phyloP scores from a whole-genome alignment of 2,113 vertebrate genomes.

The Beaufortia kweichowensis region DNA sequence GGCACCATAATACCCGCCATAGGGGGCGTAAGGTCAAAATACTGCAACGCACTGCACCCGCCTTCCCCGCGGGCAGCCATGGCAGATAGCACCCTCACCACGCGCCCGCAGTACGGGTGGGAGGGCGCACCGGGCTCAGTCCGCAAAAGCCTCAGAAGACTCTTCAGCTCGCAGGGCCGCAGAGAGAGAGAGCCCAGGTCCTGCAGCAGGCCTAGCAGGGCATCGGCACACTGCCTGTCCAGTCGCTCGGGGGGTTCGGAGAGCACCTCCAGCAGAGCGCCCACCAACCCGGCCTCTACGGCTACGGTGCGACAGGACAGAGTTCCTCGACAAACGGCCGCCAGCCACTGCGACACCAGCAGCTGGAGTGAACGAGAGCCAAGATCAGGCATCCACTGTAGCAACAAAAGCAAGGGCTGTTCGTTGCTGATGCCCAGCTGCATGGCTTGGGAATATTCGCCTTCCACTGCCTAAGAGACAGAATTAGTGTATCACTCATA shows the following conservation, averaged over 20 bases:
- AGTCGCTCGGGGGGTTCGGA: conserved; percentile 63
- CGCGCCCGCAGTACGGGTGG: conserved; percentile 71
- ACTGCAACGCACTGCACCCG: conserved; percentile 78
- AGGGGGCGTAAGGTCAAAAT: conserved; percentile 89
- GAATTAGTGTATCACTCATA: neutral
- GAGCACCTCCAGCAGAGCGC: conserved; percentile 79
- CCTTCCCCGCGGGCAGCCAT: conserved; percentile 83
- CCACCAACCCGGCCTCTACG: conserved; percentile 88
- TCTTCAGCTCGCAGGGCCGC: conserved; percentile 82
- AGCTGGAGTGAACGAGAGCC: conserved; percentile 80
- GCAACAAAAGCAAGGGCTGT: conserved; percentile 87
- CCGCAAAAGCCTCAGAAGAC: conserved; percentile 78
- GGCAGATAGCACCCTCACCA: conserved; percentile 82
- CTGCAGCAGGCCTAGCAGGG: conserved; percentile 83
- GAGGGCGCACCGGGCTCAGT: conserved; percentile 50
- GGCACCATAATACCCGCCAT: conserved; percentile 99
- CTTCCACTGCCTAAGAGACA: conserved; percentile 84
- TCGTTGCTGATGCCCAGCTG: conserved; percentile 84
- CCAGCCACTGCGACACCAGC: conserved; percentile 83
- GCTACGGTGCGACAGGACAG: conserved; percentile 86
- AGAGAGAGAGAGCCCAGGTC: conserved; percentile 86
- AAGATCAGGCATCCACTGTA: conserved; percentile 86
- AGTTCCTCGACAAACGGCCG: conserved; percentile 82
- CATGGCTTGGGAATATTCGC: conserved; percentile 74
- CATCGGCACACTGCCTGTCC: conserved; percentile 79